Conservation (phyloP, 2,888 invertebrate genomes). For the Coenonympha glycerion region DNA sequence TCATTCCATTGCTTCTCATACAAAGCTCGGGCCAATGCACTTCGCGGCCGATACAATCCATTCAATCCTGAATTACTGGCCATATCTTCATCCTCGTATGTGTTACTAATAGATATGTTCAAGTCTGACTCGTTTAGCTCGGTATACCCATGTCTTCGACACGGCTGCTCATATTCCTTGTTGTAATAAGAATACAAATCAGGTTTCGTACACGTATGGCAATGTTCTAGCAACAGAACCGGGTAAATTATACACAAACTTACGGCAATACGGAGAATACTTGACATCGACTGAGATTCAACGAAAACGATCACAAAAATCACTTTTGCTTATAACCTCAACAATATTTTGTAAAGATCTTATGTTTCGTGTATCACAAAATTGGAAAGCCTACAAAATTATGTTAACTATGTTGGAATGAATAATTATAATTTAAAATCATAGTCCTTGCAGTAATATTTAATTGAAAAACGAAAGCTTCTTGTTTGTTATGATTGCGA, state of each 20-base stretch:
- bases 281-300: conserved; percentile 38
- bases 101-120: conserved; percentile 14
- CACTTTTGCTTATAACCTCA: conserved; percentile 25
- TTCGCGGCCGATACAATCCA: conserved; percentile 79
- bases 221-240: conserved; percentile 28
- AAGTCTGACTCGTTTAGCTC: conserved; percentile 30
- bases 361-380: neutral
- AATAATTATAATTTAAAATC: conserved; percentile 32
- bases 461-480: neutral
- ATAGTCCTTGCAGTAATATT: conserved; percentile 23
- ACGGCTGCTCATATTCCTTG: conserved; percentile 45
- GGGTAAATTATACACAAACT: conserved; percentile 25
- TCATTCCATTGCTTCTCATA: conserved; percentile 84
- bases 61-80: conserved; percentile 49
- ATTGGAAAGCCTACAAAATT: neutral
- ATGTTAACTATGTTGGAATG: neutral
- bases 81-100: conserved; percentile 40
- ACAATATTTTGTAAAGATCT: conserved; percentile 5
- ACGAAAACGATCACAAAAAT: conserved; percentile 16
- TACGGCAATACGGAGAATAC: conserved; percentile 26
- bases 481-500: conserved; percentile 34
- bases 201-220: conserved; percentile 35
- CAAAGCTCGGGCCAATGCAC: conserved; percentile 81
- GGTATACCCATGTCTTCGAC: conserved; percentile 33
- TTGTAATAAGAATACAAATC: conserved; percentile 50